Evolutionary conservation across 2,797 vertebrate genomes (phyloP).

Genomic region (Parotocinclus haroldoi): DNA sequence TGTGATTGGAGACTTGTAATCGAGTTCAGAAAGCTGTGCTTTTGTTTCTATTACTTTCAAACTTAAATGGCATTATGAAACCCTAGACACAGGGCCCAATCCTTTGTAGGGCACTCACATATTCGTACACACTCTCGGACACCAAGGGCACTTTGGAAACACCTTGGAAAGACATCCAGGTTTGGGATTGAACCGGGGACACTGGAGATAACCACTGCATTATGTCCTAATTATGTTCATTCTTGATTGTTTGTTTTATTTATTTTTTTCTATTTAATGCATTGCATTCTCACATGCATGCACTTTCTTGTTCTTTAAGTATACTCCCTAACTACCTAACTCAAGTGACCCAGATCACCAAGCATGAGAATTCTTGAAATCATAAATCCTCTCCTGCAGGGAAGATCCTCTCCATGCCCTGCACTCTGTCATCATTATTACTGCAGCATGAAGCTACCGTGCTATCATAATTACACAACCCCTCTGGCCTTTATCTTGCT

Average conservation of each 20-base stretch:
- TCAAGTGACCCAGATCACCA: conserved; percentile 18
- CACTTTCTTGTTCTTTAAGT: background rate
- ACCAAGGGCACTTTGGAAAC: background rate
- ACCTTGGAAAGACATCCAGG: too few relatives aligned
- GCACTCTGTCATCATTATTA: conserved; percentile 22
- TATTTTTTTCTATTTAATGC: too few relatives aligned
- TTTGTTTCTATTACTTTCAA: too few relatives aligned
- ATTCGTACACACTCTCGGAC: background rate
- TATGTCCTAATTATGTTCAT: too few relatives aligned
- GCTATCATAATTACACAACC: conserved; percentile 14
- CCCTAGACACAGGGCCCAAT: too few relatives aligned
- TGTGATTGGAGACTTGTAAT: too few relatives aligned
- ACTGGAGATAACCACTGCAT: too few relatives aligned
- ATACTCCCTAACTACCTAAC: background rate
- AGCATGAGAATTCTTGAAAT: background rate
- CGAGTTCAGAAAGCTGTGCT: too few relatives aligned
- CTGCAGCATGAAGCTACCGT: background rate
- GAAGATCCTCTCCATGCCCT: background rate
- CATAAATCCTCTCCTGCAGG: conserved; percentile 13
- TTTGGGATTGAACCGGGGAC: too few relatives aligned
- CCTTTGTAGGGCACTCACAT: too few relatives aligned
- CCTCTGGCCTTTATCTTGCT: background rate
- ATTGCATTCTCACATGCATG: background rate
- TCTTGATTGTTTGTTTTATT: too few relatives aligned
- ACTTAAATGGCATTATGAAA: too few relatives aligned